phyloP scores from a whole-genome alignment of 2,113 vertebrate genomes.

The Catagonus wagneri region DNA sequence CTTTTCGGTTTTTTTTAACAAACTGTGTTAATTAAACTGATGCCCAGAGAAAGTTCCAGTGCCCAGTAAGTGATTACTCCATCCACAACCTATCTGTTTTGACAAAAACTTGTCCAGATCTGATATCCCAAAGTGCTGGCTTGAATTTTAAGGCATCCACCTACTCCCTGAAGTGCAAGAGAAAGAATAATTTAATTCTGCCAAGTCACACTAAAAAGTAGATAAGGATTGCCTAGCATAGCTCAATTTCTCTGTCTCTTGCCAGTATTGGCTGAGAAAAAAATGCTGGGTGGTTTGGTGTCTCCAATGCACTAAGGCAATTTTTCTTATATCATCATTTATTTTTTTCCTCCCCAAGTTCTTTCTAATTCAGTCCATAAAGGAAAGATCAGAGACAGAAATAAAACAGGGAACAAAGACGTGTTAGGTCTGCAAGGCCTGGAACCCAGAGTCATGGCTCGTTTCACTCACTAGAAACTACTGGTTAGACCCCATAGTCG shows the following conservation, averaged over 20 bases:
- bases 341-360: constrained; percentile 49
- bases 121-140: not conserved
- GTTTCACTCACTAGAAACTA: not conserved
- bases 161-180: constrained; percentile 7
- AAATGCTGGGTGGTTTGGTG: not conserved
- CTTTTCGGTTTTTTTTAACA: not conserved
- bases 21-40: constrained; percentile 54
- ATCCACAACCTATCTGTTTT: not conserved
- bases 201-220: constrained; percentile 25
- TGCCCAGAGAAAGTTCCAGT: constrained; percentile 49
- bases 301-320: not conserved
- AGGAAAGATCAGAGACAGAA: constrained; percentile 8
- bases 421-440: not conserved
- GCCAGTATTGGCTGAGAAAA: not conserved
- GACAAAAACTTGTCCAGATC: constrained; percentile 48
- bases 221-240: not conserved
- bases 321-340: constrained; percentile 41
- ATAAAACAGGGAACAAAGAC: not conserved
- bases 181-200: constrained; percentile 15
- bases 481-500: not conserved
- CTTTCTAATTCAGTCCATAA: not conserved
- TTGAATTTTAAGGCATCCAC: constrained; percentile 1
- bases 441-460: not conserved
- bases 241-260: not conserved
- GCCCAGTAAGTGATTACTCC: not conserved